Percentiles rank a stretch among this genome's conserved stretches.
Conservation (phyloP, 1,140 invertebrate species). For the Euura saliciscinereae region DNA sequence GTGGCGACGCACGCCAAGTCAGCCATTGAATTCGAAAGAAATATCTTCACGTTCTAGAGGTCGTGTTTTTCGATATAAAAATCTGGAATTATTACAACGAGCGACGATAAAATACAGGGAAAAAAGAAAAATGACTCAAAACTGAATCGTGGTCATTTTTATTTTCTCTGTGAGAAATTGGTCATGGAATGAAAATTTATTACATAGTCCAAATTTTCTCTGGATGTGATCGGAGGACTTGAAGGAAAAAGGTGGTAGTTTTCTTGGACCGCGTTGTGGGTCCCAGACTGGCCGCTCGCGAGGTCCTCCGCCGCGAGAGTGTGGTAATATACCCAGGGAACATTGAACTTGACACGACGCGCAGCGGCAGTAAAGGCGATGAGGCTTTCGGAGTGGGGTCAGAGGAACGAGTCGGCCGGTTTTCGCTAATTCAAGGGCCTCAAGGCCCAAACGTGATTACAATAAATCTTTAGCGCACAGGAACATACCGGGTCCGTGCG, state of each 20-base stretch:
- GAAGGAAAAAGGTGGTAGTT: background rate
- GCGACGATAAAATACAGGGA: too few species aligned
- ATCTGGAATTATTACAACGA: too few species aligned
- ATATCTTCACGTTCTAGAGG: background rate
- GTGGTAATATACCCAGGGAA: background rate
- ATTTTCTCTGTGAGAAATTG: too few species aligned
- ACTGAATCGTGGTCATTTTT: too few species aligned
- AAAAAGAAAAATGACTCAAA: too few species aligned
- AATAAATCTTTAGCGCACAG: background rate
- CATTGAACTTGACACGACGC: conserved; percentile 6
- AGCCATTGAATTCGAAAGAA: background rate
- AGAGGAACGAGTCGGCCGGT: background rate
- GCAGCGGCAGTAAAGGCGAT: background rate
- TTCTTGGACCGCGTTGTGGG: background rate
- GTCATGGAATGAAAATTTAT: too few species aligned
- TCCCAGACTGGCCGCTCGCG: background rate
- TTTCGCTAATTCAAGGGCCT: conserved; percentile 6
- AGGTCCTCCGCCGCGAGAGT: background rate
- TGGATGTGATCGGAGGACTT: too few species aligned
- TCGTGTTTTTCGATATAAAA: background rate
- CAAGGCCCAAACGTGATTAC: conserved; percentile 3
- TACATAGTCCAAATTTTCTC: too few species aligned
- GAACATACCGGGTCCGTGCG: background rate
- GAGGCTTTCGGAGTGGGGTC: background rate
- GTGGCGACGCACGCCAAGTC: background rate